Percentiles rank a stretch among this genome's conserved stretches.
Evolutionary conservation across 2,888 invertebrate genomes (phyloP).

Genomic region (Troides oblongomaculatus): DNA sequence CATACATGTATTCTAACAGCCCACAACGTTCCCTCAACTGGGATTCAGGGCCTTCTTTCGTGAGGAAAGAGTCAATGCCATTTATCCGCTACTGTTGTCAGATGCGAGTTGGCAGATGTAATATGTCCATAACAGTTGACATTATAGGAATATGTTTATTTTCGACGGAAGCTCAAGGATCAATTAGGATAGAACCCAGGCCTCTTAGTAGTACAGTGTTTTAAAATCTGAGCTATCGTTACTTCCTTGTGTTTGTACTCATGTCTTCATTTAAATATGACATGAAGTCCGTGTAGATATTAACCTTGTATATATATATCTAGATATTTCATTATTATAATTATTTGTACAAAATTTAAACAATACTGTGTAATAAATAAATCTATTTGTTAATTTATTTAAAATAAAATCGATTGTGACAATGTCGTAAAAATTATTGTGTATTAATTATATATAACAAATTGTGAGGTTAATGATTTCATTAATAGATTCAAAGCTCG

Average conservation of each 20-base stretch:
- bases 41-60: no score
- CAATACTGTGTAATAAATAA: constrained; percentile 2
- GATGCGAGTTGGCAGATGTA: no score
- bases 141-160: no score
- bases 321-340: background rate
- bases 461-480: background rate
- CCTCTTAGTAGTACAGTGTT: no score
- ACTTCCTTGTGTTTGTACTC: background rate
- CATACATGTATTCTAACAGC: background rate
- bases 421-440: background rate
- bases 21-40: no score
- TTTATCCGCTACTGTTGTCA: no score
- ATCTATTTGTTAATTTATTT: constrained; percentile 6
- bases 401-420: background rate
- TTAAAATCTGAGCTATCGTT: no score
- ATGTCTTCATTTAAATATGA: background rate
- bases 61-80: no score
- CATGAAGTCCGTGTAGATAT: background rate
- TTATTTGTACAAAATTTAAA: constrained; percentile 1
- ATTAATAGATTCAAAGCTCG: constrained; percentile 8
- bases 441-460: background rate
- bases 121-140: no score
- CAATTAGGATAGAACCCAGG: no score
- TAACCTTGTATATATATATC: background rate
- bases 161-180: no score